Evolutionary conservation across 2,113 vertebrate genomes (phyloP).

Genomic region (Vicugna pacos): DNA sequence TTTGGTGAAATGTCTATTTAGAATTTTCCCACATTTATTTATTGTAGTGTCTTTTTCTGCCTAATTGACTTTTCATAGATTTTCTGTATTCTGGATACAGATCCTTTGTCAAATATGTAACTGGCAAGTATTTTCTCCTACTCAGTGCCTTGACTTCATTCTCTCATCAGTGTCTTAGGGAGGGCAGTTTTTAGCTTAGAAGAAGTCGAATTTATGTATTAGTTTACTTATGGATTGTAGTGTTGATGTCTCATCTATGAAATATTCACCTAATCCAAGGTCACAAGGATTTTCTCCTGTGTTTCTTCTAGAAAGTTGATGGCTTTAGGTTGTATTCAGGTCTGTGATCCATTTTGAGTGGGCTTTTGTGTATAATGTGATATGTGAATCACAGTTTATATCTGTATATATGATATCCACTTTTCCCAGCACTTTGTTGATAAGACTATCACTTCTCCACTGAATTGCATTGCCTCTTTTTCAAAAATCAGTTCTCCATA

Average conservation of each 20-base stretch:
- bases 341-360: neutral
- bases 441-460: neutral
- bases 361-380: neutral
- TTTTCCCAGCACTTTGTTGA: neutral
- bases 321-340: neutral
- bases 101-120: neutral
- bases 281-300: neutral
- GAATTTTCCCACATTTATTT: neutral
- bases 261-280: neutral
- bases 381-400: neutral
- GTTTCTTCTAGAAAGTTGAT: neutral
- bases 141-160: neutral
- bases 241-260: neutral
- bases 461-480: neutral
- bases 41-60: neutral
- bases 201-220: neutral
- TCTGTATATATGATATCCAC: neutral
- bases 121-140: neutral
- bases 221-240: neutral
- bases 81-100: neutral
- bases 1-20: neutral
- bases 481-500: neutral
- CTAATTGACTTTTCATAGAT: neutral
- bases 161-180: neutral
- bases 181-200: neutral